phyloP scores from a whole-genome alignment of 2,113 vertebrate species.

The Muscicapa adusta region DNA sequence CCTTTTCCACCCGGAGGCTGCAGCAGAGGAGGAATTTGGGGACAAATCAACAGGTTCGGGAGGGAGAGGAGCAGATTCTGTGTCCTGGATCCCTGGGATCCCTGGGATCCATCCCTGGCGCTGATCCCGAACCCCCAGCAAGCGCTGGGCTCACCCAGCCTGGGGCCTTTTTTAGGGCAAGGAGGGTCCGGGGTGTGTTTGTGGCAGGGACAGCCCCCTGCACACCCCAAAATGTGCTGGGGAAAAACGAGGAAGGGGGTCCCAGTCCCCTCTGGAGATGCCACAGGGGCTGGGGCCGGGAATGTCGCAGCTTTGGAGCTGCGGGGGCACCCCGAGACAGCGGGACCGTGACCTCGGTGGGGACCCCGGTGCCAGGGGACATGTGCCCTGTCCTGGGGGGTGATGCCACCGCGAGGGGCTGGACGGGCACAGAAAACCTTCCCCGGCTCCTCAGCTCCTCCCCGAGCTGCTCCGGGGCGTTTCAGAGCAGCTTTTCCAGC shows the following conservation, averaged over 20 bases:
- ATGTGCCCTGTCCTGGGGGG: accelerated
- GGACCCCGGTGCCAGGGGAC: accelerated
- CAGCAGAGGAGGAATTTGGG: not conserved
- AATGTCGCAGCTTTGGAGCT: accelerated
- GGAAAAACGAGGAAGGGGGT: accelerated
- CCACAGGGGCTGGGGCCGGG: accelerated
- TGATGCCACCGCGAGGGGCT: accelerated
- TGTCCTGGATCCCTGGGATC: not conserved
- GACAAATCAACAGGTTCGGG: accelerated
- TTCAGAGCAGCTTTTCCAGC: accelerated
- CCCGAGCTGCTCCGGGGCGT: accelerated
- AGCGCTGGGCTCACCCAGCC: accelerated
- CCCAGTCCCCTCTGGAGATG: accelerated
- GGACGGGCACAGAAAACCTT: not conserved
- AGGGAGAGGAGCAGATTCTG: not conserved
- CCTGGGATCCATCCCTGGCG: not conserved
- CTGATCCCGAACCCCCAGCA: not conserved
- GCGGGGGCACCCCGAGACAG: not conserved
- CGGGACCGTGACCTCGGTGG: accelerated
- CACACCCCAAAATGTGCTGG: accelerated
- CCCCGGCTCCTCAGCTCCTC: accelerated
- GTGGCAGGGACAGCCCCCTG: not conserved
- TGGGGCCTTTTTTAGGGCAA: not conserved
- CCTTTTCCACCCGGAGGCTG: not conserved
- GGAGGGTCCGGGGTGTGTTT: accelerated